phyloP scores from a whole-genome alignment of 2,797 vertebrate species.

The Leptatherina wallacei region DNA sequence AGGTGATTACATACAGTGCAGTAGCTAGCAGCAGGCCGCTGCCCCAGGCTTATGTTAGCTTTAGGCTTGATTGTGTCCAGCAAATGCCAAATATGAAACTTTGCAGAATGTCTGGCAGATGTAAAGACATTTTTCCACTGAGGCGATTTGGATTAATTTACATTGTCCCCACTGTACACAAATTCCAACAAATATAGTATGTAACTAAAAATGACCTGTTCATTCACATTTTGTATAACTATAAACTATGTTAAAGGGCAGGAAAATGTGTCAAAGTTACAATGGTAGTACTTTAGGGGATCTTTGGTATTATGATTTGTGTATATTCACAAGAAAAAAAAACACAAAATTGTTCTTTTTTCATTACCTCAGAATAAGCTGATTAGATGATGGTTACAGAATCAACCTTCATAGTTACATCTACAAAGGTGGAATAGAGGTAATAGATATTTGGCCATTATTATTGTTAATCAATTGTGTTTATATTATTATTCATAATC shows the following conservation, averaged over 20 bases:
- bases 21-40: conserved; percentile 5
- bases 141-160: not conserved
- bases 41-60: not conserved
- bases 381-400: too few species aligned
- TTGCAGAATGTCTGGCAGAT: not conserved
- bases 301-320: not conserved
- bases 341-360: not conserved
- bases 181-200: not conserved
- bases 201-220: not conserved
- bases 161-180: not conserved
- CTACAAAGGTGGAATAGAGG: too few species aligned
- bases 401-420: not conserved
- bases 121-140: conserved; percentile 7
- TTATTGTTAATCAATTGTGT: too few species aligned
- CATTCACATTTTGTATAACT: too few species aligned
- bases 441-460: too few species aligned
- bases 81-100: not conserved
- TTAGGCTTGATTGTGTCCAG: not conserved
- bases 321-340: not conserved
- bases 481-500: too few species aligned
- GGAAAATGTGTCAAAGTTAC: not conserved
- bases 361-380: not conserved
- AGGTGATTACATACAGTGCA: conserved; percentile 17
- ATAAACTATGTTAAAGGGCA: not conserved
- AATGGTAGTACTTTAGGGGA: not conserved